Evolutionary conservation across 2,797 vertebrate species (phyloP), one percentile per base, ranked within the genome.

Genomic region (Parotocinclus haroldoi): DNA sequence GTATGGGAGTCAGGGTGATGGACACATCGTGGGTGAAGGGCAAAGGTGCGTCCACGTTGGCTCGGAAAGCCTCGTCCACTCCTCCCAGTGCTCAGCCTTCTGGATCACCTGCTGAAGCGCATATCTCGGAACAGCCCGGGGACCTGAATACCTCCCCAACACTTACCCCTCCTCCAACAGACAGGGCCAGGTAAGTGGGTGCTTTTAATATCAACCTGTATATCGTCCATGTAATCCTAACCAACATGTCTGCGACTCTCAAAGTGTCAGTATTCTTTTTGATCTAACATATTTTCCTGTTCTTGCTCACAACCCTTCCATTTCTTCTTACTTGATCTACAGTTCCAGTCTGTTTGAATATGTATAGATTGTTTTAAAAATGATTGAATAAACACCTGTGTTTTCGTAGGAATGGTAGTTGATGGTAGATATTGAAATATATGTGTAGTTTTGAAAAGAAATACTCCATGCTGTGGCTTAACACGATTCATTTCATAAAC

Each of bases 1-100:
- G 96, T 84, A 96, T 99, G 95, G 96, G 96, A 12, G 96, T 99
- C 81, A 90, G 95, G 83, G 96, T 99, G 75, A 99, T 99, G 96
- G 96, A 99, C 84, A 98, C 96, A 9, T 94, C 95, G 62, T 99
- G 96, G 96, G 96, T 99, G 85, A 93, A 95, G 64, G 93, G 95
- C 64, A 94, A 96, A 81, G 95, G 96, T 80, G 93, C 96, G 9
- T 88, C 94, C 60, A 87, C 89, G 0, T 80, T 87, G 63, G 86
- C 73, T 0, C 91, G 95, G 78, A 98, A 98, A 82, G 73, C 90
- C 0, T 89, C 92, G 9, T 96, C 94, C 68, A 90, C 93, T 17
- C 95, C 94, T 0, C 94, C 94, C 0, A 84, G 92, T 69, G 69
- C 88, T 72, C 95, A 95, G 81, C 91, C 92, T 61, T 92, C 94